Evolutionary conservation across 2,113 vertebrate genomes (phyloP), one percentile per base, ranked within the genome.

Genomic region (Genyomyrus donnyi): DNA sequence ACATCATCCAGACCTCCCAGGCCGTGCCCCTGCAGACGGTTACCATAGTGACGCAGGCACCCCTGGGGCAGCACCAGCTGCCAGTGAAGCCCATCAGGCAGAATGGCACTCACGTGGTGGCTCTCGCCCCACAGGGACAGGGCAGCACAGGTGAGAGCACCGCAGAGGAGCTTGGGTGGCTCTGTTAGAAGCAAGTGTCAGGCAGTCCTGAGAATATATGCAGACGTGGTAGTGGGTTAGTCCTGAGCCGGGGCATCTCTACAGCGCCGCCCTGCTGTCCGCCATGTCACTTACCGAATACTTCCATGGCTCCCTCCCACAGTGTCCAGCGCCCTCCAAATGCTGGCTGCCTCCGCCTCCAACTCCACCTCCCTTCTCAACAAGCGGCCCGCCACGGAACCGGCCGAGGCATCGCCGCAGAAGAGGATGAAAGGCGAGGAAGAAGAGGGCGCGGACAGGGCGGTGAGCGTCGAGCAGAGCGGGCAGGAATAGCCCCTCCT

Each of bases 51-150:
- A 97, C 98, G 91, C 96, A 96, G 94, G 94, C 97, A 1, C 96
- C 98, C 58, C 90, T 99, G 87, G 98, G 98, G 45, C 98, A 99
- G 93, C 98, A 99, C 96, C 98, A 99, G 97, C 97, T 99, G 93
- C 98, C 98, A 24, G 96, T 99, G 88, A 87, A 87, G 85, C n/a
- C 85, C 85, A 87, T 87, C 49, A 21, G 48, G 45, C 85, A 87
- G n/a, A 87, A 87, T 27, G 85, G 85, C 11, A 52, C 85, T 52
- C 85, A 8, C 0, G 85, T 35, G 24, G 49, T 87, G 85, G n/a
- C 49, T 1, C n/a, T 50, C 13, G 85, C 49, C 49, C 21, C 17
- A 3, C 85, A 87, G 13, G 85, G 85, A 15, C 85, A 35, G 24
- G 85, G n/a, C 48, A 87, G 27, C 27, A 35, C 85, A 87, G 85